A percentile compares a stretch with the other conserved stretches of the same genome.
Evolutionary conservation across 2,797 vertebrate species (phyloP).

Genomic region (Oceanodroma leucorhoa): DNA sequence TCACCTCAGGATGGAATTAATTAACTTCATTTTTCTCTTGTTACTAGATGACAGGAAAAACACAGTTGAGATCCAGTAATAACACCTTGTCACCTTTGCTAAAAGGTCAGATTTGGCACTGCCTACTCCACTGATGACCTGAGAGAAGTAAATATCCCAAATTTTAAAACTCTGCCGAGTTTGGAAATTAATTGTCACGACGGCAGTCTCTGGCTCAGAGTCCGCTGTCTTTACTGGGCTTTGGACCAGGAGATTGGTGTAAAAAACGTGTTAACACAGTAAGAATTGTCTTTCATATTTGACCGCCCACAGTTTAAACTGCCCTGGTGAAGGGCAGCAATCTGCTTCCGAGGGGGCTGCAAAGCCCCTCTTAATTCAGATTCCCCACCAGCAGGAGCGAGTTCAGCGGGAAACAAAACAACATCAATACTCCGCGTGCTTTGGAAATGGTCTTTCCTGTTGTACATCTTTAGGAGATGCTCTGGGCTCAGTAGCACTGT

Average conservation of each 20-base stretch:
- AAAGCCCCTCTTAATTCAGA: not conserved
- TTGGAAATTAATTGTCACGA: not conserved
- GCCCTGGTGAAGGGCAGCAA: not conserved
- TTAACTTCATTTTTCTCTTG: not conserved
- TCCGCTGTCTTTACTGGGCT: not conserved
- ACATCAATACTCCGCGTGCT: not conserved
- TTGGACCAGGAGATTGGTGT: not conserved
- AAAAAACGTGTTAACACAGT: not conserved
- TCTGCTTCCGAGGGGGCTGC: not conserved
- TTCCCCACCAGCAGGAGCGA: not conserved
- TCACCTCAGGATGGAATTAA: not conserved
- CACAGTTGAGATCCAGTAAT: not conserved
- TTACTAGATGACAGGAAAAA: not conserved
- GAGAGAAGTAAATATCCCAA: not conserved
- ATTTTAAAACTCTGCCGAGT: not conserved
- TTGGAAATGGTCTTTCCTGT: not conserved
- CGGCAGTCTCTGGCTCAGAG: not conserved
- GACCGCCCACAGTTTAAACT: fast-evolving
- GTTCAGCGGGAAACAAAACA: not conserved
- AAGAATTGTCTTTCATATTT: not conserved
- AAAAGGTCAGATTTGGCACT: not conserved
- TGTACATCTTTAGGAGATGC: not conserved
- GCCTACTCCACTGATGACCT: not conserved
- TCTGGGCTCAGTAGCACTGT: not conserved
- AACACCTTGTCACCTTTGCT: not conserved